A percentile compares a stretch with the other conserved stretches of the same genome.
phyloP scores from a whole-genome alignment of 1,140 invertebrate species.

The Neelides sp. region DNA sequence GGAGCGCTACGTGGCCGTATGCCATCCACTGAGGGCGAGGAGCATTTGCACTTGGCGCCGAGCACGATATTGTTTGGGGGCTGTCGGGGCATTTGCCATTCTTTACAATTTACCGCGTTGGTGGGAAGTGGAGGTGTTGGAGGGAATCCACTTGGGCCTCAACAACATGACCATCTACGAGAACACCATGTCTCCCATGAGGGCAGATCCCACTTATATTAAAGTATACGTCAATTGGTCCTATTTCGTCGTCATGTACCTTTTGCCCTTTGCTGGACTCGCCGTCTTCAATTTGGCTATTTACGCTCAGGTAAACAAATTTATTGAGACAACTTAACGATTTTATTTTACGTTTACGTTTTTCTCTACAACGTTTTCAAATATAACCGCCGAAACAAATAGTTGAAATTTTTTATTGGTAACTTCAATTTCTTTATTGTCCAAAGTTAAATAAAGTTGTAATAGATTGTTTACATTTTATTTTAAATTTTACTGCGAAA shows the following conservation, averaged over 20 bases:
- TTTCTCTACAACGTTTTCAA: no score
- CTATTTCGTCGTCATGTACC: slow-evolving; percentile 82
- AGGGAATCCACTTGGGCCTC: not conserved
- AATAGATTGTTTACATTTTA: no score
- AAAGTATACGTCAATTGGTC: slow-evolving; percentile 81
- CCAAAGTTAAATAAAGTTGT: no score
- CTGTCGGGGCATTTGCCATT: slow-evolving; percentile 67
- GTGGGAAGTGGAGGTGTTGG: slow-evolving; percentile 35
- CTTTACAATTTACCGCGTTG: slow-evolving; percentile 74
- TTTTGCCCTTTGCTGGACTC: slow-evolving; percentile 70
- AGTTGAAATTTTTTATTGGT: no score
- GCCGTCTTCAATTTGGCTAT: slow-evolving; percentile 80
- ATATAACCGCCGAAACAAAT: no score
- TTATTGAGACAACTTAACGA: no score
- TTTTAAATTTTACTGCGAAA: no score
- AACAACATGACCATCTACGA: slow-evolving; percentile 41
- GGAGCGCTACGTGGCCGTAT: slow-evolving; percentile 91
- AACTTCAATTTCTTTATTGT: no score
- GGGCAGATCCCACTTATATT: slow-evolving; percentile 60
- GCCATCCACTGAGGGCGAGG: slow-evolving; percentile 75
- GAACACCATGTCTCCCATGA: slow-evolving; percentile 52
- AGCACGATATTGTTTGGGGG: slow-evolving; percentile 67
- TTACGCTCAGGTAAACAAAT: slow-evolving; percentile 62
- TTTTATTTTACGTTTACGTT: no score
- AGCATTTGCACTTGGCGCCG: slow-evolving; percentile 81